Conservation (phyloP, 2,888 invertebrate genomes). For the Dioctria rufipes region DNA sequence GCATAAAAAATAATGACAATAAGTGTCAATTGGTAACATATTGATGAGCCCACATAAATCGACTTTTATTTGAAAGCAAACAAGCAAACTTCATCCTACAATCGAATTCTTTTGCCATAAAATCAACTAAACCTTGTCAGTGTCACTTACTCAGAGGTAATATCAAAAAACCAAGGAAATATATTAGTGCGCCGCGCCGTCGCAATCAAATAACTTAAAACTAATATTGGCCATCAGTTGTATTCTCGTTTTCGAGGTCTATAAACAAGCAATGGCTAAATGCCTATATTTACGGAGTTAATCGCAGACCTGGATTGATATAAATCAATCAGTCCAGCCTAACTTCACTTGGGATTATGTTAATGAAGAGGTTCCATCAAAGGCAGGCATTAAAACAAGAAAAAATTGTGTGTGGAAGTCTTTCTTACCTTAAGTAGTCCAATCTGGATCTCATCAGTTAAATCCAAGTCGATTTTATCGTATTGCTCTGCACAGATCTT, state of each 20-base stretch:
- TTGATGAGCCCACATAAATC: too few relatives aligned
- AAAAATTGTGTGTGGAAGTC: constrained; percentile 3
- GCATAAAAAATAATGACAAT: too few relatives aligned
- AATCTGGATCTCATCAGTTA: not conserved
- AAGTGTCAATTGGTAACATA: too few relatives aligned
- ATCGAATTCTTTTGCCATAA: not conserved
- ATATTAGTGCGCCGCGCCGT: too few relatives aligned
- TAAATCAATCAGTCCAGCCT: constrained; percentile 41
- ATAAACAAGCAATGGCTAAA: constrained; percentile 1
- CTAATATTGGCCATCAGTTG: not conserved
- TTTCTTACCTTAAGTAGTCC: constrained; percentile 30
- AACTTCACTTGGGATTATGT: constrained; percentile 33
- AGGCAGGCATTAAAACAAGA: not conserved
- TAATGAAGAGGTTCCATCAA: constrained; percentile 31
- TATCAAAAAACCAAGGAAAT: too few relatives aligned
- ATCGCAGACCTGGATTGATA: constrained; percentile 8
- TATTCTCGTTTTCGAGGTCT: not conserved
- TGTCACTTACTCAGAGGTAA: too few relatives aligned
- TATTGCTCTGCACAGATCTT: not conserved
- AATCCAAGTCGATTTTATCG: constrained; percentile 10
- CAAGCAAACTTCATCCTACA: not conserved
- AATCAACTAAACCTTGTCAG: too few relatives aligned
- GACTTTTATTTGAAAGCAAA: too few relatives aligned
- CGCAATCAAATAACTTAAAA: too few relatives aligned
- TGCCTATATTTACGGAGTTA: constrained; percentile 28